A percentile compares a stretch with the other conserved stretches of the same genome.
These are phyloP conservation scores for Henicopernis longicauda DNA, from an alignment of 2,113 vertebrate genomes.

Conservation along the genomic window DNA sequence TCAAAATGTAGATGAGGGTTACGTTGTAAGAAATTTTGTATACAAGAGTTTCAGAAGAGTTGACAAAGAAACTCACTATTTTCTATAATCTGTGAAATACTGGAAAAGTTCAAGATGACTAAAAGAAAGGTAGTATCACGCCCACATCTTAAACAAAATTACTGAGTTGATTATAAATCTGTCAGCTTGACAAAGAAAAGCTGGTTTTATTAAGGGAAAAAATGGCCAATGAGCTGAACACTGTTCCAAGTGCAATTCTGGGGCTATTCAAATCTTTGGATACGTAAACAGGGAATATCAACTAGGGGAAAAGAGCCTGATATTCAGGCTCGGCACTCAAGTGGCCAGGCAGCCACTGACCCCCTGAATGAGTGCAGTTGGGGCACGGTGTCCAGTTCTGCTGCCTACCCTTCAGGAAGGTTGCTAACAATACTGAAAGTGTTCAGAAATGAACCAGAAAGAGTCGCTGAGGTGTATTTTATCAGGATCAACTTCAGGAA, in stretches of 20 bases:
- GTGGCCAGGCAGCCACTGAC: background rate
- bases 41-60: background rate
- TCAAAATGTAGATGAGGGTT: background rate
- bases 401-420: background rate
- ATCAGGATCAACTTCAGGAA: background rate
- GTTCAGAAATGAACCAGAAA: background rate
- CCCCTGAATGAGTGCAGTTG: background rate
- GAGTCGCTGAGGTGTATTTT: background rate
- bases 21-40: background rate
- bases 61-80: background rate
- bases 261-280: background rate
- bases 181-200: background rate
- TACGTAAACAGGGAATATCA: background rate
- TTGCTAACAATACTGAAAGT: background rate
- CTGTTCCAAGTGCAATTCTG: background rate
- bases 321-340: background rate
- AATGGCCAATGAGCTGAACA: background rate
- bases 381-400: background rate
- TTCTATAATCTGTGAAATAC: background rate
- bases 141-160: background rate
- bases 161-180: background rate
- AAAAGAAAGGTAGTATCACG: background rate
- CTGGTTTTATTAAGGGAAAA: background rate
- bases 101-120: background rate
- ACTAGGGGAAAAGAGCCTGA: background rate